Base-by-base conservation (phyloP, 2,888 invertebrate genomes). In the Griposia aprilina region DNA sequence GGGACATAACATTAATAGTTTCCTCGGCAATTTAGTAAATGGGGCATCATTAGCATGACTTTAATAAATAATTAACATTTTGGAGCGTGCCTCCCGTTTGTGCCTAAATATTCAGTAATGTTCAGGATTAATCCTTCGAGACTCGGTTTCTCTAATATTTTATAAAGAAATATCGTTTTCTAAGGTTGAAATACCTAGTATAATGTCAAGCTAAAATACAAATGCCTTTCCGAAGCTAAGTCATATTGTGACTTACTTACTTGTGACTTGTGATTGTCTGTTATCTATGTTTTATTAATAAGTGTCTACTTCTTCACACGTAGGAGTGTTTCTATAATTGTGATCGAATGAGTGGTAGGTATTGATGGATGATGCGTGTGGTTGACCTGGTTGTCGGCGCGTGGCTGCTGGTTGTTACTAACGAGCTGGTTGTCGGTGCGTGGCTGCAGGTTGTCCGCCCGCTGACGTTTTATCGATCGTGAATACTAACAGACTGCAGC, bases 61-160 rank as follows among this genome's bases (percentile, higher is more conserved):
- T 77, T 74, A 80, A 74, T 83, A 70, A 72, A 73, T 76, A 68
- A 82, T 72, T 86, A 60, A 67, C 62, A 77, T 75, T 74, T 62
- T 50, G 30, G 60, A 67, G 45, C 57, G 73, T 45, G 62, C 66
- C 73, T 68, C 60, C 55, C 57, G 4, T 36, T 63, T 60, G 62
- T 57, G 41, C 63, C 60, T 75, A 65, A 74, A 86, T 78, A 86
- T 74, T 83, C 65, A 60, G 13, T 69, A 59, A 68, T 72, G 60
- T 72, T 82, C 36, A 65, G n/a, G 57, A 82, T 85, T 70, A 82
- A 67, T 76, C 69, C 65, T 60, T 4, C 17, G 65, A 68, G 77
- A 67, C 57, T 62, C 55, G 20, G 36, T 26, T 55, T 41, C 59
- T 81, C 55, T 41, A 41, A 76, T 62, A 82, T 82, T 85, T 76